These are phyloP conservation scores for Colius striatus DNA, from an alignment of 2,113 vertebrate species.

Conservation along the genomic window DNA sequence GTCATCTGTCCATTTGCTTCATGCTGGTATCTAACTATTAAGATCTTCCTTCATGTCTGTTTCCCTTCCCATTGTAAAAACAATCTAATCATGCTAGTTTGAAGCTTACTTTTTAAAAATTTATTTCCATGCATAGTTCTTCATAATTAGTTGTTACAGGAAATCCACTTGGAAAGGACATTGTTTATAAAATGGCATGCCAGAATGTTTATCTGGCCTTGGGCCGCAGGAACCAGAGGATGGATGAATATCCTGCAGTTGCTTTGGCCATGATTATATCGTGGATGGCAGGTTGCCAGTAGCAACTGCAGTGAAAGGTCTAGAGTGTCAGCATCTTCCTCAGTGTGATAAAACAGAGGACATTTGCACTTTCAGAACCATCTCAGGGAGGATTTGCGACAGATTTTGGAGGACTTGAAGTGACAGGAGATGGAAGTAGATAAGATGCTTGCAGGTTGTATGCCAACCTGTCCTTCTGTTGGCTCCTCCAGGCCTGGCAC, in stretches of 20 bases:
- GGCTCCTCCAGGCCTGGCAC: neutral
- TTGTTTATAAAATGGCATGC: neutral
- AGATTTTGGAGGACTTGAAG: slow-evolving; percentile 14
- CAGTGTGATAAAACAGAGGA: slow-evolving; percentile 10
- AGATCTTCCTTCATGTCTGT: neutral
- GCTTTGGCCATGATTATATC: slow-evolving; percentile 7
- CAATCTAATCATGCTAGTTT: neutral
- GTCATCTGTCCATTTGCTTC: neutral
- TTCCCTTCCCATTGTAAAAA: neutral
- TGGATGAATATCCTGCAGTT: neutral
- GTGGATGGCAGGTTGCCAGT: slow-evolving; percentile 19
- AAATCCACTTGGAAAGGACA: slow-evolving; percentile 27
- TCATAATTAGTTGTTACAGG: neutral
- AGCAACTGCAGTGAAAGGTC: neutral
- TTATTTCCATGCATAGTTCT: neutral
- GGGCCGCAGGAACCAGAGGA: neutral
- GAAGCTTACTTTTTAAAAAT: neutral
- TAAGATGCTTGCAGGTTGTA: neutral
- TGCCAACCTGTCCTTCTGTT: neutral
- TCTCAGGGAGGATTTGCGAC: neutral
- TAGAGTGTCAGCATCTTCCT: slow-evolving; percentile 3
- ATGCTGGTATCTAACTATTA: neutral
- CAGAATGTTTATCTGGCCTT: slow-evolving; percentile 28
- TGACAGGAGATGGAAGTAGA: neutral
- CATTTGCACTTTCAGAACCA: slow-evolving; percentile 25